Evolutionary conservation across 1,140 invertebrate species (phyloP), one percentile per base, ranked within the genome.

Genomic region (Camponotus vicinus): DNA sequence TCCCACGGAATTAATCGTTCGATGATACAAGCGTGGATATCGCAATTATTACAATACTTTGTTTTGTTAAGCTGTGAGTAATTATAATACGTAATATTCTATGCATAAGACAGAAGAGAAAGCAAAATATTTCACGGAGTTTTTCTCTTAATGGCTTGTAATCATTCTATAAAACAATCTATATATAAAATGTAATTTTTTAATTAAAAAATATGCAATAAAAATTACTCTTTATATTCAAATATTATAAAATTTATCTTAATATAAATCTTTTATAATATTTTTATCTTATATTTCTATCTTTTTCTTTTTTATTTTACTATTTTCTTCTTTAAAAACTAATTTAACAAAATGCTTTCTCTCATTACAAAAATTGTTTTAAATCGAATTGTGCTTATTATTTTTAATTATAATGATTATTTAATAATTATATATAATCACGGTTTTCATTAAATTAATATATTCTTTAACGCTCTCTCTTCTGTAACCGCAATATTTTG

Each of bases 1-100:
- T 77, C 18, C 13, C 32, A 64, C 55, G 59, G n/a, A 64, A 76
- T 76, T 66, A 49, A 78, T 78, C 45, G n/a, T 55, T 42, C 18
- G 37, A 75, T 32, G 1, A 45, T 32, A 34, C 4, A 76, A 61
- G 37, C 45, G 45, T 52, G 8, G 18, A 52, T 18, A 70, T 49
- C 15, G 37, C 15, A 3, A 76, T 3, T 66, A 18, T 57, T 57
- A 57, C n/a, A 75, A 37, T 37, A 73, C 21, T 34, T 73, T 3
- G 27, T 73, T 18, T 70, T 13, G 13, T 70, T 70, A 32, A 70
- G 3, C 49, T 52, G 7, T n/a, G 34, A 73, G n/a, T 73, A 55
- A 34, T 52, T 21, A 27, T 40, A 57, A 59, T 40, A 59, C 3
- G 52, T 13, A 75, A 75, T 75, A 57, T 59, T 59, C 34, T 40